Conservation (phyloP, 1,140 invertebrate species). For the Megalonaias nervosa region DNA sequence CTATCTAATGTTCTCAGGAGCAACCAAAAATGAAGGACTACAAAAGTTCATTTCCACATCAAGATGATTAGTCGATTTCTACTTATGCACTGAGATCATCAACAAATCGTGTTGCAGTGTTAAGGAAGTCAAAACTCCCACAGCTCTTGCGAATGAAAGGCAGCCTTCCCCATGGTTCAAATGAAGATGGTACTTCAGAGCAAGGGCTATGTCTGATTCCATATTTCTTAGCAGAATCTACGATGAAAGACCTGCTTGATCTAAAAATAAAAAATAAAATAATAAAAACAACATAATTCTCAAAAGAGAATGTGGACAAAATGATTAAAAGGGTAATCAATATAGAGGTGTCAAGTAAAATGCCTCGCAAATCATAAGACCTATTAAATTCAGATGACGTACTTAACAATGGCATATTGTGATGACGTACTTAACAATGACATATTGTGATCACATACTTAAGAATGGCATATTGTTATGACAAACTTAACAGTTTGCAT, state of each 20-base stretch:
- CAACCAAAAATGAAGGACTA: background rate
- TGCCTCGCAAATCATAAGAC: too few relatives aligned
- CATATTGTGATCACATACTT: too few relatives aligned
- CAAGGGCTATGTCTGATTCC: constrained; percentile 51
- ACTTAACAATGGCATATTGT: too few relatives aligned
- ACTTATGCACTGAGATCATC: constrained; percentile 49
- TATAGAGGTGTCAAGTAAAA: background rate
- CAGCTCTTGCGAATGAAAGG: constrained; percentile 36
- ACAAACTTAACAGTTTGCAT: too few relatives aligned
- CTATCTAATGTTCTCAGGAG: too few relatives aligned
- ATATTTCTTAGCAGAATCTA: constrained; percentile 81
- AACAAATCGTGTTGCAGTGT: constrained; percentile 44
- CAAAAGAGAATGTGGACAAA: background rate
- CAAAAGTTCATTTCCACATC: background rate
- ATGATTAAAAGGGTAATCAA: background rate
- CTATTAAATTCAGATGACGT: too few relatives aligned
- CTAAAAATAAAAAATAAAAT: constrained; percentile 71
- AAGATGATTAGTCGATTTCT: constrained; percentile 27
- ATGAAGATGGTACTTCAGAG: constrained; percentile 54
- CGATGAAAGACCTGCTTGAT: constrained; percentile 90
- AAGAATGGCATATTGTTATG: too few relatives aligned
- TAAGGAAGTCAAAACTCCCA: constrained; percentile 47
- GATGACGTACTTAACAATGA: too few relatives aligned
- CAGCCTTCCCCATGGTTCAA: constrained; percentile 51
- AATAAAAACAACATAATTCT: background rate